phyloP scores from a whole-genome alignment of 1,140 invertebrate genomes.

The Apis florea region DNA sequence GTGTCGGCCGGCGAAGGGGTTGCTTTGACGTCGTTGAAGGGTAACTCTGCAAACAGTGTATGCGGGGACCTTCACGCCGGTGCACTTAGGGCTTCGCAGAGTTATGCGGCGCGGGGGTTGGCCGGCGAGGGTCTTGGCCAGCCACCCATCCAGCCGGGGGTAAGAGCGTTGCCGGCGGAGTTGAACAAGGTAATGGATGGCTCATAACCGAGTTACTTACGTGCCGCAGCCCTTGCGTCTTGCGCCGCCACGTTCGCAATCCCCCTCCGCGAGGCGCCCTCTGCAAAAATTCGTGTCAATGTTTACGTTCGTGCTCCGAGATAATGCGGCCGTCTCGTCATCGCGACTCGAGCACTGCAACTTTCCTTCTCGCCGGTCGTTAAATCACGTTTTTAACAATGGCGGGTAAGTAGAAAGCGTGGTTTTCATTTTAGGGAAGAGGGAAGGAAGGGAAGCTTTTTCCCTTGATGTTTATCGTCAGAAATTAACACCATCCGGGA shows the following conservation, averaged over 20 bases:
- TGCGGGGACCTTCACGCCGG: conserved; percentile 56
- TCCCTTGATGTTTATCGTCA: too few species aligned
- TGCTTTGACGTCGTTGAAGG: conserved; percentile 59
- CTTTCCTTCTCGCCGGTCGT: background rate
- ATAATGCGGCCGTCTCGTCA: conserved; percentile 40
- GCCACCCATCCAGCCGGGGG: conserved; percentile 7
- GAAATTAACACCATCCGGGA: too few species aligned
- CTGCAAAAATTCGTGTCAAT: conserved; percentile 60
- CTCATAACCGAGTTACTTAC: conserved; percentile 67
- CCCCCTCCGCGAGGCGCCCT: background rate
- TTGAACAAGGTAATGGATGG: conserved; percentile 67
- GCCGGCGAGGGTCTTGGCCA: conserved; percentile 30
- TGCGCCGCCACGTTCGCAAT: conserved; percentile 14
- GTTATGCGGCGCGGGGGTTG: conserved; percentile 40
- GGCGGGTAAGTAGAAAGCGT: too few species aligned
- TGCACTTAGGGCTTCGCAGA: conserved; percentile 61
- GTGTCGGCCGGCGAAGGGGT: conserved; percentile 34
- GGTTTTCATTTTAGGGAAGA: too few species aligned
- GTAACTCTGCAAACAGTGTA: conserved; percentile 62
- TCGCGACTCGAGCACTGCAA: background rate
- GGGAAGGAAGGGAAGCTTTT: too few species aligned
- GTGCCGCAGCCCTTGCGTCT: conserved; percentile 49
- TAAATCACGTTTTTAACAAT: background rate
- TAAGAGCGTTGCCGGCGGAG: conserved; percentile 56
- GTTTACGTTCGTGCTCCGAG: conserved; percentile 35